Base-by-base conservation (phyloP, 2,797 vertebrate species). In the Cetoscarus ocellatus region DNA sequence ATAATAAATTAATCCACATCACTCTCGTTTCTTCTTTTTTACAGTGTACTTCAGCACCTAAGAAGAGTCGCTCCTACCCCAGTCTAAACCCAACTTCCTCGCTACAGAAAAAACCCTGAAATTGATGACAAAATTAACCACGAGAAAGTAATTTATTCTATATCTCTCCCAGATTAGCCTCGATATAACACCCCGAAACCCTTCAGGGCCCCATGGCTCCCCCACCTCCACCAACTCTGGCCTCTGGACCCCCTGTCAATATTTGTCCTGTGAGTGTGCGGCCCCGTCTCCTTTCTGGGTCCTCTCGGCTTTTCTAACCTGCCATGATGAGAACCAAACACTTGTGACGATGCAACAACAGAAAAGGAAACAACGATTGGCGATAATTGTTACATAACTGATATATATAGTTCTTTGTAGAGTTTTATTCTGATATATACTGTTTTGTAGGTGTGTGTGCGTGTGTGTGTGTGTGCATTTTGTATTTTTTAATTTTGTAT, bases 41-140 rank as follows among this genome's bases (percentile, higher is more conserved):
- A 55, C 93, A 95, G 95, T 95, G 85, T 95, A 95, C 91, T 95
- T 95, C 93, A 95, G 95, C 91, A 95, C 94, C 93, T 95, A 95
- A 95, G 92, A 90, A 82, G 85, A 86, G 66, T 86, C 57, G 77
- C 73, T 92, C 92, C 92, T 92, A 90, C 94, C 93, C 91, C 93
- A 89, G 90, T 92, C 94, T 90, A 82, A 86, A 74, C 86, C 89
- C 88, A 83, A 51, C 81, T 84, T 91, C 88, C 91, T 88, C 77
- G 86, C 89, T 86, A 89, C 89, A 92, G 81, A 91, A 89, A 86
- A 82, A 50, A 48, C 80, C 88, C 77, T 88, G 53, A 77, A 89
- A 91, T 92, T 83, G 82, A 91, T 80, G 80, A 90, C 76, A 80
- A 90, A 93, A 90, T 89, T 86, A 91, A 84, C 87, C 83, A 87